Evolutionary conservation across 1,140 invertebrate genomes (phyloP).

Genomic region (Archivesica marissinica): DNA sequence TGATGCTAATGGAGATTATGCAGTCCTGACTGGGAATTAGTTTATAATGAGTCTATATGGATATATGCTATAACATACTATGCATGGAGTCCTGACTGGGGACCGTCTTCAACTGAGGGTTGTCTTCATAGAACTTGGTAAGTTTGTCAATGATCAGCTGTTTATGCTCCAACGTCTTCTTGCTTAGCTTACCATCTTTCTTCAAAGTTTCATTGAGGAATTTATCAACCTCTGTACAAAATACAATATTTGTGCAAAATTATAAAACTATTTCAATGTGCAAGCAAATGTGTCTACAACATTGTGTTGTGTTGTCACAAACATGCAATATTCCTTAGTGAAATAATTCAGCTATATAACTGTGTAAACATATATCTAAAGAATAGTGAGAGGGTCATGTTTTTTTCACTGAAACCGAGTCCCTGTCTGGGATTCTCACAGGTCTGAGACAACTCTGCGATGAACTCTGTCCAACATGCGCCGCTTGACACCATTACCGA

Average conservation of each 20-base stretch:
- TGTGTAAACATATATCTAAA: not conserved
- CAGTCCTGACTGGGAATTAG: too few relatives aligned
- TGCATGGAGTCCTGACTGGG: not conserved
- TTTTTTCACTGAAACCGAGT: too few relatives aligned
- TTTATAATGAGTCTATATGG: too few relatives aligned
- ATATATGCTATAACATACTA: not conserved
- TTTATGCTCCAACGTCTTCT: conserved; percentile 65
- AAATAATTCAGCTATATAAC: not conserved
- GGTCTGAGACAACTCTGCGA: too few relatives aligned
- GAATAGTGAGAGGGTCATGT: not conserved
- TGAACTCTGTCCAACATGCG: too few relatives aligned
- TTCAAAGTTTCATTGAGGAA: conserved; percentile 75
- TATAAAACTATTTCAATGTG: not conserved
- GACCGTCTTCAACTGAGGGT: conserved; percentile 60
- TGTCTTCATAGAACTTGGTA: conserved; percentile 66
- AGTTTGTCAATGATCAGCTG: conserved; percentile 73
- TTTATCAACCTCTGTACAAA: conserved; percentile 72
- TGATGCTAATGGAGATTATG: too few relatives aligned
- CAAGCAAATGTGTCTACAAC: not conserved
- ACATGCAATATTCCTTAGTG: not conserved
- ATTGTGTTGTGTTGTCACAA: too few relatives aligned
- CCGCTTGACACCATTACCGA: too few relatives aligned
- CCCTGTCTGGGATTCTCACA: too few relatives aligned
- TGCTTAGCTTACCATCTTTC: conserved; percentile 68
- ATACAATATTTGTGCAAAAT: not conserved